Conservation (phyloP, 92 coral and sea anemone genomes). For the Palythoa grandis region DNA sequence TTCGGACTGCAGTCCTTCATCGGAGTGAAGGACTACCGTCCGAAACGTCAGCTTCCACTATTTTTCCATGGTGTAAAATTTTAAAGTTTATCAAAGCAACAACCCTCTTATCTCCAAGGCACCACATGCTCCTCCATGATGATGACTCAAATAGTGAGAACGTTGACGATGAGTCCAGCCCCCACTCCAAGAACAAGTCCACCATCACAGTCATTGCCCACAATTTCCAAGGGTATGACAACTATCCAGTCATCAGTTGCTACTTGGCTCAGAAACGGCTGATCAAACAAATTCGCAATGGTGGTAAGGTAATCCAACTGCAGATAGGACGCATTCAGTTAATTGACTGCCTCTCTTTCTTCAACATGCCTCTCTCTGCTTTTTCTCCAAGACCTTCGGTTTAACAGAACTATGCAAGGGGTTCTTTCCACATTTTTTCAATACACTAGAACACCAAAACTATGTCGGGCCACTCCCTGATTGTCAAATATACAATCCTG, state of each 20-base stretch:
- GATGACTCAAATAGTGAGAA: neutral
- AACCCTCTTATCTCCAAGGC: neutral
- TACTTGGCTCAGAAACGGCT: slow-evolving; percentile 21
- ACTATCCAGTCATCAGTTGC: neutral
- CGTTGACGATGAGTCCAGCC: slow-evolving; percentile 1
- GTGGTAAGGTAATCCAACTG: slow-evolving; percentile 21
- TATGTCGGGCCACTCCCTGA: no score
- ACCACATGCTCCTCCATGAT: neutral
- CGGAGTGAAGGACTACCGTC: no score
- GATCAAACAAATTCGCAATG: slow-evolving; percentile 26
- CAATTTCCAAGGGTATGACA: no score
- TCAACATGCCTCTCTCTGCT: slow-evolving; percentile 9
- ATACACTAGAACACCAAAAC: no score
- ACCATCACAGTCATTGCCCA: slow-evolving; percentile 1
- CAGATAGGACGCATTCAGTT: slow-evolving; percentile 9
- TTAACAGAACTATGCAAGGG: no score
- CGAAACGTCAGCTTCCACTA: no score
- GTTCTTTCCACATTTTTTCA: no score
- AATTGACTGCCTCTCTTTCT: neutral
- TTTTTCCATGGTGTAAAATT: no score
- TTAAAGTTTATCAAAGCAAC: no score
- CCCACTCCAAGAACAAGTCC: neutral
- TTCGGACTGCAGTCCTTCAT: no score
- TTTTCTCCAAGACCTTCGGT: no score
- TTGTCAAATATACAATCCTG: no score